Conservation (phyloP, 1,140 invertebrate genomes). For the Neodiprion fabricii region DNA sequence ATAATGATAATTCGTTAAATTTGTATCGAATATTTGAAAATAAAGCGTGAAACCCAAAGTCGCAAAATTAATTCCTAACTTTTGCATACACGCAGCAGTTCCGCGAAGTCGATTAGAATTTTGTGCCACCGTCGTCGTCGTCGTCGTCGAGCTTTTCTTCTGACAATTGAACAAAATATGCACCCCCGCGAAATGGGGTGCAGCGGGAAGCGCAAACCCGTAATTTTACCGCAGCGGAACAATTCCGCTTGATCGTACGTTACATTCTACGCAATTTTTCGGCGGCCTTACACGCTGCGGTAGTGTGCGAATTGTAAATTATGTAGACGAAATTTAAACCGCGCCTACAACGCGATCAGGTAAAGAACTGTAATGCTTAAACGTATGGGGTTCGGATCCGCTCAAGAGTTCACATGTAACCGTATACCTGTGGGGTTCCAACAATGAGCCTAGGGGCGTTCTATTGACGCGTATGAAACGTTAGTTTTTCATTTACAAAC, state of each 20-base stretch:
- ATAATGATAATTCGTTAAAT: too few species aligned
- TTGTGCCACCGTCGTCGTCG: not conserved
- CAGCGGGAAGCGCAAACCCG: not conserved
- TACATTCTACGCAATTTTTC: too few species aligned
- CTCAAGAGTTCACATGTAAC: not conserved
- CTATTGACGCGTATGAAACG: constrained; percentile 2
- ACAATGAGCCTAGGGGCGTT: not conserved
- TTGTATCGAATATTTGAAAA: too few species aligned
- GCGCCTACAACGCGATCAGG: not conserved
- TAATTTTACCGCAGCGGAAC: not conserved
- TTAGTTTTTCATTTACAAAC: not conserved
- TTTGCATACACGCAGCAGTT: not conserved
- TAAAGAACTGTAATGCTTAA: not conserved
- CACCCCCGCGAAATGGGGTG: not conserved
- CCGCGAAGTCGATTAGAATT: not conserved
- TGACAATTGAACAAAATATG: not conserved
- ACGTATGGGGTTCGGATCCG: not conserved
- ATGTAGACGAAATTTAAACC: too few species aligned
- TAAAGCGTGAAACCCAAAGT: too few species aligned
- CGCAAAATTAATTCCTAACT: not conserved
- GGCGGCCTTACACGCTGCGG: too few species aligned
- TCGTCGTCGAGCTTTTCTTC: not conserved
- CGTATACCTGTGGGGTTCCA: not conserved
- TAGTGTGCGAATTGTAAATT: too few species aligned
- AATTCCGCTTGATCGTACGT: not conserved